Percentiles rank a stretch among this genome's conserved stretches.
Evolutionary conservation across 2,888 invertebrate genomes (phyloP).

Genomic region (Listrodromus nycthemerus): DNA sequence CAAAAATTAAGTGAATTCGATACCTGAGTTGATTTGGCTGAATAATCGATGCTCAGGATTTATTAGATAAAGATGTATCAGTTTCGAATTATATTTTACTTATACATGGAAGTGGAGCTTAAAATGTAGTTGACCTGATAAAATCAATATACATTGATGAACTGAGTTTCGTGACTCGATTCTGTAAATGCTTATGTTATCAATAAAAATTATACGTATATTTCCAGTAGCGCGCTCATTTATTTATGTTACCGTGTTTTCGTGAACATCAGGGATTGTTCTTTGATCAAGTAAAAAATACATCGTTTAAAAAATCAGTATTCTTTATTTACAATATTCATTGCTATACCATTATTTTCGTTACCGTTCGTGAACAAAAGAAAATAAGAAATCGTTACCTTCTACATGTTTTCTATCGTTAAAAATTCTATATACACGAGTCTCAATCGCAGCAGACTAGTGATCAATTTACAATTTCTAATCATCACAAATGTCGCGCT

Average conservation of each 20-base stretch:
- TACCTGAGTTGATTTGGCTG: not conserved
- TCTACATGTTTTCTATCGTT: not conserved
- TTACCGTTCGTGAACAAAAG: not conserved
- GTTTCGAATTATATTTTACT: not conserved
- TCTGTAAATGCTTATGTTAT: not conserved
- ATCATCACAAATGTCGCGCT: not conserved
- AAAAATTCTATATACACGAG: not conserved
- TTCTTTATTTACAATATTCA: not conserved
- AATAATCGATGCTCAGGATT: not conserved
- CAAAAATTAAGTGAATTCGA: not conserved
- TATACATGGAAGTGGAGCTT: not conserved
- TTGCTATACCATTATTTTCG: not conserved
- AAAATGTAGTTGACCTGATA: not conserved
- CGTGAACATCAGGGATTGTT: not conserved
- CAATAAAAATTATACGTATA: slow-evolving; percentile 10
- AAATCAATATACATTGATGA: not conserved
- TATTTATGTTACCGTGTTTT: not conserved
- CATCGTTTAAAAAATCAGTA: not conserved
- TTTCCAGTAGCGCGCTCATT: not conserved
- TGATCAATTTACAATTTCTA: not conserved
- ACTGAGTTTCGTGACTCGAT: not conserved
- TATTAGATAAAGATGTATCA: not conserved
- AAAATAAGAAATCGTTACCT: not conserved
- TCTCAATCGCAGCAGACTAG: not conserved
- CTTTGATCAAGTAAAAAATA: not conserved